Conservation (phyloP, 2,888 invertebrate genomes). For the Polia nebulosa region DNA sequence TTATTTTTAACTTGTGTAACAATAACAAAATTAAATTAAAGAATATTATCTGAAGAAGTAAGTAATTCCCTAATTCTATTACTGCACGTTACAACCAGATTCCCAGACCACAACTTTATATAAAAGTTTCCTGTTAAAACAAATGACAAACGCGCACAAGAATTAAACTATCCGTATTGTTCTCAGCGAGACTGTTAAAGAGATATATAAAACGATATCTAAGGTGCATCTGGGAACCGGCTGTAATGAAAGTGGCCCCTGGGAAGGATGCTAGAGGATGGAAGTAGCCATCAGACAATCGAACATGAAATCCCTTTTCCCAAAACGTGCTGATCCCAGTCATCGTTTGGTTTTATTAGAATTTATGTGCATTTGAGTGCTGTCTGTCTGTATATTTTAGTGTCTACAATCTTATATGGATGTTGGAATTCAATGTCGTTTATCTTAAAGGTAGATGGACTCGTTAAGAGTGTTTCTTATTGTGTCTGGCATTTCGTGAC, state of each 20-base stretch:
- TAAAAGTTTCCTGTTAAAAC: conserved; percentile 19
- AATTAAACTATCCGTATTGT: conserved; percentile 28
- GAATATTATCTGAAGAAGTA: too few relatives aligned
- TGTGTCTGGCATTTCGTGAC: neutral
- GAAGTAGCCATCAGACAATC: conserved; percentile 48
- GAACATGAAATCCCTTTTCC: conserved; percentile 63
- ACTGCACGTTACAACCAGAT: neutral
- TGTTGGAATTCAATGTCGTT: neutral
- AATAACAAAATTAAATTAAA: too few relatives aligned
- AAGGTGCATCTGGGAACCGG: conserved; percentile 45
- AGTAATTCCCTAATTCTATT: too few relatives aligned
- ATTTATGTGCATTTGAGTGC: conserved; percentile 39
- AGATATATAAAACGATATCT: conserved; percentile 47
- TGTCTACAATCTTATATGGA: neutral
- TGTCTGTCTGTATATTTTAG: conserved; percentile 21
- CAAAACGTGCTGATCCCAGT: conserved; percentile 56
- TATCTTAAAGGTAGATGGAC: conserved; percentile 22
- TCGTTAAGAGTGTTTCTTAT: neutral
- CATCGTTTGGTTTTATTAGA: conserved; percentile 54
- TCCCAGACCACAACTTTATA: neutral
- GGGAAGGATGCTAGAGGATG: conserved; percentile 31
- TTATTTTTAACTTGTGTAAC: too few relatives aligned
- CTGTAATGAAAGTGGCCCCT: conserved; percentile 50
- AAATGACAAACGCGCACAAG: conserved; percentile 19
- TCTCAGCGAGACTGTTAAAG: conserved; percentile 35